These are phyloP conservation scores for Torymus aiolomorphi DNA, from an alignment of 2,888 invertebrate species.

Conservation along the genomic window DNA sequence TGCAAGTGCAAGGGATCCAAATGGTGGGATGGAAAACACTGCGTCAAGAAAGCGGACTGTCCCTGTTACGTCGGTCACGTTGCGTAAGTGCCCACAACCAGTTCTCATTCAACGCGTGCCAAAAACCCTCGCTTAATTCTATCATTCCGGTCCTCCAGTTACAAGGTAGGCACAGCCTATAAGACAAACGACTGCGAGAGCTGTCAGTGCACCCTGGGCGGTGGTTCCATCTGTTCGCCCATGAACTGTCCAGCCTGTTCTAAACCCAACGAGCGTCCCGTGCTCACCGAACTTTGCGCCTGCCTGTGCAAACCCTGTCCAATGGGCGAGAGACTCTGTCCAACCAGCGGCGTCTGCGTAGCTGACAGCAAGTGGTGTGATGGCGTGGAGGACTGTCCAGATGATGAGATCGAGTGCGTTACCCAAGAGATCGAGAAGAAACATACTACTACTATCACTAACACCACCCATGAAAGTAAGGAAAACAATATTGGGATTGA, in stretches of 20 bases:
- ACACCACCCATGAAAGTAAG: too few relatives aligned
- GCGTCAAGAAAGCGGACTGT: conserved; percentile 84
- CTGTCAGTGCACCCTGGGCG: conserved; percentile 87
- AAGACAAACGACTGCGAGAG: conserved; percentile 85
- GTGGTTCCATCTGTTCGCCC: conserved; percentile 82
- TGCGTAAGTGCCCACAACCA: conserved; percentile 73
- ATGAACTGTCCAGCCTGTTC: conserved; percentile 83
- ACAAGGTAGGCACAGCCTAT: conserved; percentile 84
- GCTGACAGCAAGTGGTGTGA: conserved; percentile 86
- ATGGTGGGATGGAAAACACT: conserved; percentile 86
- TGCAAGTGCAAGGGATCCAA: conserved; percentile 79
- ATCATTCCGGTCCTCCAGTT: conserved; percentile 75
- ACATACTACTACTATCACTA: too few relatives aligned
- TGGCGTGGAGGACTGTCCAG: conserved; percentile 87
- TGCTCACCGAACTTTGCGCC: conserved; percentile 80
- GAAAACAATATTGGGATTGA: neutral
- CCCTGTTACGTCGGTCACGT: conserved; percentile 86
- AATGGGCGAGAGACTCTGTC: conserved; percentile 82
- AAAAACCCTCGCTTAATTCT: neutral
- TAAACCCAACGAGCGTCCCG: conserved; percentile 78
- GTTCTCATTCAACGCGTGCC: too few relatives aligned
- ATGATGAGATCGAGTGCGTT: conserved; percentile 85
- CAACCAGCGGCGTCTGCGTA: conserved; percentile 85
- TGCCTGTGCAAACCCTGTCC: conserved; percentile 87
- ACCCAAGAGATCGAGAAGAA: too few relatives aligned